phyloP scores from a whole-genome alignment of 1,140 invertebrate genomes.

The Himalopsyche phryganea region DNA sequence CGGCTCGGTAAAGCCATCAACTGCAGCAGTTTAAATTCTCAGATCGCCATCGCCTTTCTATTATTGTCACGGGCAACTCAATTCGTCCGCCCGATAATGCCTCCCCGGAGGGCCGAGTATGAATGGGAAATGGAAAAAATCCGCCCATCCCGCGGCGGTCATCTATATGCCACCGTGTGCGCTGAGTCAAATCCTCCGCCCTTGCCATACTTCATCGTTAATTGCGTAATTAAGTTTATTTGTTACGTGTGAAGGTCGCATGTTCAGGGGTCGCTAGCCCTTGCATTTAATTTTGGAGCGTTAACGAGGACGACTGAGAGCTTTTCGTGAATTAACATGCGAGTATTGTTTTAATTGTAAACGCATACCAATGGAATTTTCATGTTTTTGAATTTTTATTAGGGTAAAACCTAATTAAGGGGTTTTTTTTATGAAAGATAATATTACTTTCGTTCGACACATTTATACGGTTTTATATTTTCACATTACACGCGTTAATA shows the following conservation, averaged over 20 bases:
- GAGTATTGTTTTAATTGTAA: too few species aligned
- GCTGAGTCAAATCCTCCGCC: neutral
- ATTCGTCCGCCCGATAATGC: neutral
- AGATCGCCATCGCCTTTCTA: neutral
- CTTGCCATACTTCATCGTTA: neutral
- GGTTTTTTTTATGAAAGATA: too few species aligned
- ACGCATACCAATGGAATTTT: neutral
- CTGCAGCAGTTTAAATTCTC: neutral
- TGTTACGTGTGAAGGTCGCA: slow-evolving; percentile 2
- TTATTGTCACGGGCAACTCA: neutral
- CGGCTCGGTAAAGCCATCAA: too few species aligned
- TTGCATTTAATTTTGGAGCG: too few species aligned
- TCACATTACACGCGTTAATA: too few species aligned
- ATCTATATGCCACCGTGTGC: slow-evolving; percentile 1
- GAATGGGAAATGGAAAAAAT: neutral
- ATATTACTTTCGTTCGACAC: too few species aligned
- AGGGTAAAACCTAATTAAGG: too few species aligned
- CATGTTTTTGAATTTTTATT: neutral
- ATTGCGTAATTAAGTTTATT: slow-evolving; percentile 12
- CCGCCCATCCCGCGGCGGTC: slow-evolving; percentile 1
- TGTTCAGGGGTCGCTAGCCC: too few species aligned
- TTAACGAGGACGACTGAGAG: too few species aligned
- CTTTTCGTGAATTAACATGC: too few species aligned
- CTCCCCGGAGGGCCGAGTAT: neutral
- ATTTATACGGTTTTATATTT: too few species aligned